Evolutionary conservation across 2,797 vertebrate species (phyloP).

Genomic region (Gymnopithys bicolor): DNA sequence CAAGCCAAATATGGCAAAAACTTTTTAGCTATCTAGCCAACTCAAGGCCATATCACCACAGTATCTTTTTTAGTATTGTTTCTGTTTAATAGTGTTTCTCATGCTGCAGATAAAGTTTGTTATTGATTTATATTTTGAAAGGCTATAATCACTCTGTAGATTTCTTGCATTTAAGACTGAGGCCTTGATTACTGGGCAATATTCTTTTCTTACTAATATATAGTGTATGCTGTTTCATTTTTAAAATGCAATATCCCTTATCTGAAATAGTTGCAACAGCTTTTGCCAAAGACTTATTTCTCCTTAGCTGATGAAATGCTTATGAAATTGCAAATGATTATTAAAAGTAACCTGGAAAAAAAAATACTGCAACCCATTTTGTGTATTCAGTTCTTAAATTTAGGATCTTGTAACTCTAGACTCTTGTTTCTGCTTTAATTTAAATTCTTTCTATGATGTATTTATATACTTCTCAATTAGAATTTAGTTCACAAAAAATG

Average conservation of each 20-base stretch:
- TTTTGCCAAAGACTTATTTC: neutral
- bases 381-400: neutral
- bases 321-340: neutral
- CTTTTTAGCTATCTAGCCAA: neutral
- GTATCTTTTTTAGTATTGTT: neutral
- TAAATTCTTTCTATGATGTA: neutral
- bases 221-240: neutral
- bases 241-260: neutral
- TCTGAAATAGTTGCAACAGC: neutral
- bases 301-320: neutral
- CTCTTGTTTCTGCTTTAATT: neutral
- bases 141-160: neutral
- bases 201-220: neutral
- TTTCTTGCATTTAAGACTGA: neutral
- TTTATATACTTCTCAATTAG: neutral
- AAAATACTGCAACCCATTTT: neutral
- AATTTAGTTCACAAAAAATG: neutral
- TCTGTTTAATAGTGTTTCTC: neutral
- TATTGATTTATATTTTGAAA: neutral
- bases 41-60: neutral
- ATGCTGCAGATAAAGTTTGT: neutral
- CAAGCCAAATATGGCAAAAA: neutral
- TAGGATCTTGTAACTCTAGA: neutral
- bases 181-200: neutral
- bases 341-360: neutral